Base-by-base conservation (phyloP, 1,140 invertebrate genomes). In the Neodiprion pinetum region DNA sequence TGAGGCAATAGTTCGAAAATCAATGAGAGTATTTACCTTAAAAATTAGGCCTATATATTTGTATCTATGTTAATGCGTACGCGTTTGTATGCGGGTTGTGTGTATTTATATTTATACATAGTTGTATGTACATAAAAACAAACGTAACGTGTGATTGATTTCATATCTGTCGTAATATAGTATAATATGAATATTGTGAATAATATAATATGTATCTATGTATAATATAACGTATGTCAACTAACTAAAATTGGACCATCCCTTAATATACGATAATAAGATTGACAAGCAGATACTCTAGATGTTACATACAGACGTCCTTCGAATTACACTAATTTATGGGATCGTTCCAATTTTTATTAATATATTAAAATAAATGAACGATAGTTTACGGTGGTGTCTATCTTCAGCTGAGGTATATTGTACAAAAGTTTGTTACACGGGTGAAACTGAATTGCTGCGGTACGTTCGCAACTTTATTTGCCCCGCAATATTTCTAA, bases 131-230 rank as follows among this genome's bases (percentile, higher is more conserved):
- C 83, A 87, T 81, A 81, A 81, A 61, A 85, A 81, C 85, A 81
- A 87, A 86, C 84, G 84, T 85, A 86, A 86, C 84, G 84, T 86
- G 80, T 80, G 80, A 83, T 86, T 82, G 80, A 82, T 83, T 80
- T 73, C 77, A 75, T 79, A 79, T 79, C 79, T 85, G 86, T 85
- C 80, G 80, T 86, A 21, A 21, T 21, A 21, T 21, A 21, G 17
- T 21, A 86, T 81, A 40, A 40, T 40, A 40, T 40, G 28, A 40
- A 40, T 40, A 40, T 40, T 40, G 28, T 40, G 28, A 40, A 40
- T 40, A 40, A 40, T 40, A 40, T 40, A 40, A 40, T 40, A 40
- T 40, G 28, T 61, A 61, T 61, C 53, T 61, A 61, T 12, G 28
- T 40, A 40, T 40, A 40, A 40, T 40, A 40, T 40, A 40, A 40